Percentiles rank a stretch among this genome's conserved stretches.
Evolutionary conservation across 2,797 vertebrate species (phyloP).

Genomic region (Xenops minutus): DNA sequence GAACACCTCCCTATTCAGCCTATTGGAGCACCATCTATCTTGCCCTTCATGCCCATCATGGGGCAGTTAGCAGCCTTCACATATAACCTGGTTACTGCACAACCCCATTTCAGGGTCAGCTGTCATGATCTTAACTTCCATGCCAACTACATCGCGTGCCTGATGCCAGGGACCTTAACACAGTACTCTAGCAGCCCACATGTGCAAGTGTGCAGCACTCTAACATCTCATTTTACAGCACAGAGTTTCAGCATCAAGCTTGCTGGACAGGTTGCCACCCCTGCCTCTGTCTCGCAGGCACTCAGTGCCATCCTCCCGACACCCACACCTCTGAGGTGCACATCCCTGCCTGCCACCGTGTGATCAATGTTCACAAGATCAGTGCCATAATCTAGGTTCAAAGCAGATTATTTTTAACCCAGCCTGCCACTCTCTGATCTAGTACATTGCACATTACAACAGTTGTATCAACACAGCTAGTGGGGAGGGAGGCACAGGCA

Average conservation of each 20-base stretch:
- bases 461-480: not conserved
- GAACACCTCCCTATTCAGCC: not conserved
- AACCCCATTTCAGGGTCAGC: not conserved
- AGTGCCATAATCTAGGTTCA: not conserved
- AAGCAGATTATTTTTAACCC: not conserved
- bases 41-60: rapidly evolving
- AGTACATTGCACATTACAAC: not conserved
- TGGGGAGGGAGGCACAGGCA: not conserved
- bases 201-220: not conserved
- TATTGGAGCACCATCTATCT: not conserved
- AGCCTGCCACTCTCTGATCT: not conserved
- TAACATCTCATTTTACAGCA: not conserved
- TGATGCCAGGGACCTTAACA: not conserved
- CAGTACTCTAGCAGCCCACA: not conserved
- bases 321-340: not conserved
- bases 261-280: not conserved
- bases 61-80: not conserved
- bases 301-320: not conserved
- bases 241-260: not conserved
- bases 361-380: not conserved
- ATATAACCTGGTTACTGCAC: not conserved
- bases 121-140: not conserved
- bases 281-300: not conserved
- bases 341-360: not conserved
- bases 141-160: not conserved